These are phyloP conservation scores for Delphinus delphis DNA, from an alignment of 2,113 vertebrate genomes.

Conservation along the genomic window DNA sequence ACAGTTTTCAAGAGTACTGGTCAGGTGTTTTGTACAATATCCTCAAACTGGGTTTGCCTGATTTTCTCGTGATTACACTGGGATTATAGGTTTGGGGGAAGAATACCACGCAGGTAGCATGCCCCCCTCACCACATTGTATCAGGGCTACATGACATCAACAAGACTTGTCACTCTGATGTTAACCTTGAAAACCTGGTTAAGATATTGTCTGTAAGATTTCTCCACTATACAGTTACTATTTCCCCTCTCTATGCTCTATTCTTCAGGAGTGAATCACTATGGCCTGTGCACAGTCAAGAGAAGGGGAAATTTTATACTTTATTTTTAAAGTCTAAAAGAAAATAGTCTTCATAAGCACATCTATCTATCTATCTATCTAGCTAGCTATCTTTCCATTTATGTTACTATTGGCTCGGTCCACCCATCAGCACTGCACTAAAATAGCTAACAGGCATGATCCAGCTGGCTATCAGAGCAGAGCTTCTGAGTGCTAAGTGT, in stretches of 20 bases:
- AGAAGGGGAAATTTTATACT: neutral
- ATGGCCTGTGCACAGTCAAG: neutral
- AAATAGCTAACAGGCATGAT: neutral
- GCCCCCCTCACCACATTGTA: accelerated
- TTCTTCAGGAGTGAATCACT: neutral
- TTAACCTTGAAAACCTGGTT: neutral
- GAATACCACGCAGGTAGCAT: neutral
- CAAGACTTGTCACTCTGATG: neutral
- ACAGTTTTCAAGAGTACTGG: neutral
- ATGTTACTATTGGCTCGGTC: neutral
- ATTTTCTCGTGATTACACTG: neutral
- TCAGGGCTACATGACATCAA: neutral
- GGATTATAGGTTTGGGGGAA: neutral
- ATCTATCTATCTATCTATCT: neutral
- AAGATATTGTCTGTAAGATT: neutral
- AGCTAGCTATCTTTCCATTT: neutral
- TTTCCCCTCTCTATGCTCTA: neutral
- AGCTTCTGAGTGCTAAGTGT: neutral
- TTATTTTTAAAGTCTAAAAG: neutral
- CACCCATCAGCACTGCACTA: neutral
- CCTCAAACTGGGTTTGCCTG: neutral
- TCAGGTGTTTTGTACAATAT: neutral
- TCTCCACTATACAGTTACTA: neutral
- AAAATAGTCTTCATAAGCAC: neutral
- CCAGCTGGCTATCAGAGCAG: neutral